These are phyloP conservation scores for Apantesis nais DNA, from an alignment of 2,888 invertebrate species.

Conservation along the genomic window DNA sequence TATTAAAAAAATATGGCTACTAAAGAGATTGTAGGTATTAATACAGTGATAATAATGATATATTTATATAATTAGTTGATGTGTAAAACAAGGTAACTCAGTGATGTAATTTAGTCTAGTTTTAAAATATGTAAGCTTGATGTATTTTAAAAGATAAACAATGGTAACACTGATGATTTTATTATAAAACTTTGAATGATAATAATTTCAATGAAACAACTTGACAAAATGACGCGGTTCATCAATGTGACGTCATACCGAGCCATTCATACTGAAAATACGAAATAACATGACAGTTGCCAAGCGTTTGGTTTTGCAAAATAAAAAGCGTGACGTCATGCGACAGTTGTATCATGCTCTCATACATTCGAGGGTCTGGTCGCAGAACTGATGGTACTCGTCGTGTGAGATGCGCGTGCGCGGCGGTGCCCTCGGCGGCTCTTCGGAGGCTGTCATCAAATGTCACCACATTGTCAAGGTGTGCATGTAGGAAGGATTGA, in stretches of 20 bases:
- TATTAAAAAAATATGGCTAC: slow-evolving; percentile 1
- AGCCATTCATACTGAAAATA: slow-evolving; percentile 32
- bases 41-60: slow-evolving; percentile 21
- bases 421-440: slow-evolving; percentile 79
- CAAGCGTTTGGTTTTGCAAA: slow-evolving; percentile 52
- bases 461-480: slow-evolving; percentile 44
- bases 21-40: not conserved
- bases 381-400: slow-evolving; percentile 93
- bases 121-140: slow-evolving; percentile 27
- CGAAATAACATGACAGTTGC: slow-evolving; percentile 41
- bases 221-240: slow-evolving; percentile 20
- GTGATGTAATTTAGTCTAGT: slow-evolving; percentile 36
- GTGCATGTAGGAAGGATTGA: slow-evolving; percentile 59
- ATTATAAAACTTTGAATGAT: slow-evolving; percentile 26
- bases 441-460: slow-evolving; percentile 58
- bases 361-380: slow-evolving; percentile 92
- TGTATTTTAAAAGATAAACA: slow-evolving; percentile 24
- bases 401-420: slow-evolving; percentile 88
- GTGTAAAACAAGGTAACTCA: slow-evolving; percentile 17
- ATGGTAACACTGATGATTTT: slow-evolving; percentile 16
- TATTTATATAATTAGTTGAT: slow-evolving; percentile 39
- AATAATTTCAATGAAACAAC: slow-evolving; percentile 27
- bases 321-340: slow-evolving; percentile 69
- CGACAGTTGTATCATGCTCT: slow-evolving; percentile 59
- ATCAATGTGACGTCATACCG: slow-evolving; percentile 3